A percentile compares a stretch with the other conserved stretches of the same genome.
Conservation (phyloP, 2,797 vertebrate species). For the Capromys pilorides region DNA sequence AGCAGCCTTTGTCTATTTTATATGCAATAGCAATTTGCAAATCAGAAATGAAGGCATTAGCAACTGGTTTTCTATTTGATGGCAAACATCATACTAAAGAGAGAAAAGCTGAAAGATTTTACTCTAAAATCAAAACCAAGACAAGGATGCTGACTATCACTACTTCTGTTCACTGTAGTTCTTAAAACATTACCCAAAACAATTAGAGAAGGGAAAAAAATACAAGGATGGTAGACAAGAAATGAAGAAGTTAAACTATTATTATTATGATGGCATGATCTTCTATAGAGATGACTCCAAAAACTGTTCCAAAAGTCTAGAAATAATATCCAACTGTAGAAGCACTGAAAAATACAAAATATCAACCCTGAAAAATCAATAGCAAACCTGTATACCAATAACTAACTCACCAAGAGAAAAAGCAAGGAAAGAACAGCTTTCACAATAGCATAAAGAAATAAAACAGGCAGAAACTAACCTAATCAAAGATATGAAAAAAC, state of each 20-base stretch:
- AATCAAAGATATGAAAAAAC: not conserved
- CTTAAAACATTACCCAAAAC: not conserved
- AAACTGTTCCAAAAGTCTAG: not conserved
- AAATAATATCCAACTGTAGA: not conserved
- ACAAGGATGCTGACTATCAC: not conserved
- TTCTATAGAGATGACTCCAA: not conserved
- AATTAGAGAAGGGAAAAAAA: not conserved
- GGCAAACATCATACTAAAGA: not conserved
- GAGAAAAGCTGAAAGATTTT: not conserved
- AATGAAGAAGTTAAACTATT: not conserved
- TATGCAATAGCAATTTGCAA: constrained; percentile 12
- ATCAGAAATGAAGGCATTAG: not conserved
- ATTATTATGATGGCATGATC: not conserved
- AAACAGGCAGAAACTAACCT: not conserved
- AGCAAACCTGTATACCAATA: not conserved
- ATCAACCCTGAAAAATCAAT: not conserved
- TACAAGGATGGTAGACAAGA: not conserved
- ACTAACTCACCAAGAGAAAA: not conserved
- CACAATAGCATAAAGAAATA: not conserved
- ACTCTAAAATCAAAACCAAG: not conserved
- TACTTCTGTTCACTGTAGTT: not conserved
- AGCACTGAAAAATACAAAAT: not conserved
- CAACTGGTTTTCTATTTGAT: not conserved
- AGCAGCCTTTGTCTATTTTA: not conserved
- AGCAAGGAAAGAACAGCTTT: not conserved